Conservation (phyloP, 2,888 invertebrate genomes). For the Dromius quadrimaculatus region DNA sequence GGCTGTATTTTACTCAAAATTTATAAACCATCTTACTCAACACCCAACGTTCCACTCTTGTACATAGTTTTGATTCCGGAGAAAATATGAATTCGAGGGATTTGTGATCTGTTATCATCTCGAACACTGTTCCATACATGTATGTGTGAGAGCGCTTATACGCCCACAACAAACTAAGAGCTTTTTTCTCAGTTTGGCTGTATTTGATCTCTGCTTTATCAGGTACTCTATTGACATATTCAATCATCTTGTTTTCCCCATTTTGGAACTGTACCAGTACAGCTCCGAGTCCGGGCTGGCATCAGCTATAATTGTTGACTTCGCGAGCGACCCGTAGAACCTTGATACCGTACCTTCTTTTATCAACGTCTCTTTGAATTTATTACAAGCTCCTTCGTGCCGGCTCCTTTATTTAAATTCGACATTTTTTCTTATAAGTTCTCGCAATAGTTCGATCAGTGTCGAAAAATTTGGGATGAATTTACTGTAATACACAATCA, state of each 20-base stretch:
- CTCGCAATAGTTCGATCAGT: not conserved
- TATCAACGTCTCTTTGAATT: not conserved
- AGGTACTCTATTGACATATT: not conserved
- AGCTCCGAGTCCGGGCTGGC: too few relatives aligned
- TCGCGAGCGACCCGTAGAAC: too few relatives aligned
- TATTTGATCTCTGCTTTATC: not conserved
- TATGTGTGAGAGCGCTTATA: slow-evolving; percentile 1
- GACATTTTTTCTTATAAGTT: not conserved
- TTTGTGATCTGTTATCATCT: not conserved
- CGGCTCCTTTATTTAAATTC: not conserved
- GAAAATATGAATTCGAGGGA: not conserved
- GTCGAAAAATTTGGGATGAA: not conserved
- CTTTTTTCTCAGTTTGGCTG: slow-evolving; percentile 6
- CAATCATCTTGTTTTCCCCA: not conserved
- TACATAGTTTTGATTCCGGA: slow-evolving; percentile 1
- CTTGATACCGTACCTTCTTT: not conserved
- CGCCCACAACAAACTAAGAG: not conserved
- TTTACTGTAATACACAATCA: not conserved
- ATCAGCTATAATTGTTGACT: not conserved
- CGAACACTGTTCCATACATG: not conserved
- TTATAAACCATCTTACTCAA: not conserved
- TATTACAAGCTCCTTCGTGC: not conserved
- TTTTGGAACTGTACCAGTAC: not conserved
- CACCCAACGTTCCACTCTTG: not conserved
- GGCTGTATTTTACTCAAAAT: not conserved